Evolutionary conservation across 2,113 vertebrate genomes (phyloP).

Genomic region (Dasyurus viverrinus): DNA sequence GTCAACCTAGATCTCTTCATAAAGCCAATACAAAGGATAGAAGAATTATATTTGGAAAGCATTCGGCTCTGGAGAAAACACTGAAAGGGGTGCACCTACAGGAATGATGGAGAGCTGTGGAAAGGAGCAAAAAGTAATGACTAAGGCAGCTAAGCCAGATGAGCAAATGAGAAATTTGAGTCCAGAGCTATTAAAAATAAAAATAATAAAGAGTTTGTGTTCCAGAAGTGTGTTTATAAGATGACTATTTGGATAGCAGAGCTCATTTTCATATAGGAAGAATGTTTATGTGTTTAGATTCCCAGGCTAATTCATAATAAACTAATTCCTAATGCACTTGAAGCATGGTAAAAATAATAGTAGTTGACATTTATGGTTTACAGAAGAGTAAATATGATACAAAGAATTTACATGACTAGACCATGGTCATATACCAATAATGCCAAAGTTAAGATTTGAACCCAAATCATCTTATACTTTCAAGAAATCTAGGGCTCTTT

Average conservation of each 20-base stretch:
- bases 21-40: background rate
- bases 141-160: background rate
- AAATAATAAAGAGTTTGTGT: background rate
- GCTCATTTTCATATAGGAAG: background rate
- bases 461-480: background rate
- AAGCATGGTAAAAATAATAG: background rate
- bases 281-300: background rate
- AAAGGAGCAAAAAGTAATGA: background rate
- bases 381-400: conserved; percentile 36
- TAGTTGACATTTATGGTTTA: conserved; percentile 23
- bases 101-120: background rate
- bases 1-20: background rate
- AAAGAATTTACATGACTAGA: conserved; percentile 27
- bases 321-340: background rate
- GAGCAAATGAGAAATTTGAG: background rate
- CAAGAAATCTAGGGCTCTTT: background rate
- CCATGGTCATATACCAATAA: background rate
- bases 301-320: background rate
- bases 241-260: background rate
- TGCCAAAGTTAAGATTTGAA: background rate
- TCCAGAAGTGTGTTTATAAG: background rate
- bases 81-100: background rate
- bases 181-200: background rate
- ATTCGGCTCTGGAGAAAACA: background rate
- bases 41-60: background rate